A percentile compares a stretch with the other conserved stretches of the same genome.
Evolutionary conservation across 35 echinoderm and acorn worm species (phyloP).

Genomic region (Apostichopus californicus): DNA sequence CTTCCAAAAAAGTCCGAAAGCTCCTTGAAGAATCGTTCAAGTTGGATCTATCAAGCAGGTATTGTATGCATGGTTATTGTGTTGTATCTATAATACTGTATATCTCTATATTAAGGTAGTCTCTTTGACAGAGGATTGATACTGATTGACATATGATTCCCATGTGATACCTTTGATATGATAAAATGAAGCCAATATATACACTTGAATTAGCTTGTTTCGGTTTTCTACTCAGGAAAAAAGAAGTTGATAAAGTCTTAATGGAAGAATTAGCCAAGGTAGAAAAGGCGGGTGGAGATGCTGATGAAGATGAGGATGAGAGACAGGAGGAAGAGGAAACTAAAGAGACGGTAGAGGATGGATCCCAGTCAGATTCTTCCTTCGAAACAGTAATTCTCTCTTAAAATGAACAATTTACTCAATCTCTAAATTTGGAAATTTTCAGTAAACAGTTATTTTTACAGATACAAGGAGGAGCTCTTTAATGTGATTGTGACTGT

Average conservation of each 20-base stretch:
- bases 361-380: slow-evolving; percentile 37
- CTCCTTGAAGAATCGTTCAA: slow-evolving; percentile 17
- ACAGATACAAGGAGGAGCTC: too few relatives aligned
- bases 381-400: slow-evolving; percentile 34
- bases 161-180: neutral
- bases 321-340: neutral
- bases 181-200: neutral
- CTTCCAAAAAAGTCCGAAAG: slow-evolving; percentile 38
- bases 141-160: too few relatives aligned
- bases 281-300: neutral
- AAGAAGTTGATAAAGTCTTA: slow-evolving; percentile 43
- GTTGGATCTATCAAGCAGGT: slow-evolving; percentile 28
- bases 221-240: slow-evolving; percentile 28
- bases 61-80: neutral
- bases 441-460: too few relatives aligned
- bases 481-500: too few relatives aligned
- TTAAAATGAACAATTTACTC: neutral
- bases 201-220: too few relatives aligned
- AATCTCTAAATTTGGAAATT: too few relatives aligned
- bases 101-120: too few relatives aligned
- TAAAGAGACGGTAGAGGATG: neutral
- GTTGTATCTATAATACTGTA: neutral
- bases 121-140: too few relatives aligned
- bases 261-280: slow-evolving; percentile 27
- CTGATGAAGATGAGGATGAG: neutral